Evolutionary conservation across 2,888 invertebrate genomes (phyloP), one percentile per base, ranked within the genome.

Genomic region (Diabrotica balteata): DNA sequence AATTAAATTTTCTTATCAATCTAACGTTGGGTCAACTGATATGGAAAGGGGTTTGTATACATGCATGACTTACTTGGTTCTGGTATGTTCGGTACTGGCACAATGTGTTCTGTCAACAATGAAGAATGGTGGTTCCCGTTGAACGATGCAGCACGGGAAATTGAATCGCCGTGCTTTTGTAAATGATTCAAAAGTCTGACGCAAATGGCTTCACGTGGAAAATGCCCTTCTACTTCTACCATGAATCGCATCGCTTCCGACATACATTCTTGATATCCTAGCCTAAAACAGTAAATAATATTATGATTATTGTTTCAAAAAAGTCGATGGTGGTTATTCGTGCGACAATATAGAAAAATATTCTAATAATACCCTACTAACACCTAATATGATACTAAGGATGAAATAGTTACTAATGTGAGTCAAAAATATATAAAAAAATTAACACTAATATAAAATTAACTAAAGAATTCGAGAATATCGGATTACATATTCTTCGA

Each of bases 261-360:
- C 80, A 94, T 89, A 75, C 97, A 97, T 83, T 96, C 97, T 80
- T 94, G 93, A 85, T 92, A 97, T 3, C 97, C 97, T 17, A 93
- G 88, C 64, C 92, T 83, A 66, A 57, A 64, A 60, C 4, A 55
- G 10, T 32, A 32, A 4, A 32, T 32, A 32, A 32, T 32, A 32
- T 32, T 32, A 32, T 32, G 32, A 4, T 32, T 32, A 4, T 4
- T 32, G 32, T 32, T 32, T 32, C 1, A 32, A 32, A 32, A 32
- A 32, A 32, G 32, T 32, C 4, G 32, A 32, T 32, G 32, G 5
- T 32, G 32, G 32, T 32, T 32, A 32, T 32, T 32, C 32, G 32
- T 32, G 32, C 32, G 4, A 32, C 32, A 32, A 32, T 32, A 17
- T 17, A 1, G 1, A 2, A 17, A 17, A 17, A 17, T 17, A 17